Conservation (phyloP, 2,797 vertebrate species). For the Phrynocephalus vlangalii region DNA sequence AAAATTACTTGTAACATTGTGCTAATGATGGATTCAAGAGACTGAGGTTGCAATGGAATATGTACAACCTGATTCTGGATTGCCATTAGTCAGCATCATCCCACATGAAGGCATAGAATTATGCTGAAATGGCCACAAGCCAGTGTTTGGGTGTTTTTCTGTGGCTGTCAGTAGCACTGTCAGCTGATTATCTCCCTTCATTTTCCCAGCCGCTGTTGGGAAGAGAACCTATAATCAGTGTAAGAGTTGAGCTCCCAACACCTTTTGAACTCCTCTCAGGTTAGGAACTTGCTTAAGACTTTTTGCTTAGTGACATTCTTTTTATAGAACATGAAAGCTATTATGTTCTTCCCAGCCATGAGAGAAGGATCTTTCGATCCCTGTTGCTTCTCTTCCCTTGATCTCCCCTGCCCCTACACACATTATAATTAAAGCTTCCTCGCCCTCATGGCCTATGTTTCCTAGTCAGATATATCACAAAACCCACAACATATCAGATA, state of each 20-base stretch:
- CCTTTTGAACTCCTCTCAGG: not conserved
- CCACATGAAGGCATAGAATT: not conserved
- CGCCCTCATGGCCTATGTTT: not conserved
- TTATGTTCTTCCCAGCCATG: not conserved
- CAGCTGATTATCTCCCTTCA: slow-evolving; percentile 2
- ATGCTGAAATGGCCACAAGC: not conserved
- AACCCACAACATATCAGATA: not conserved
- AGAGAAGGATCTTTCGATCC: not conserved
- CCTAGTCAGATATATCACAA: not conserved
- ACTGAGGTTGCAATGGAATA: rapidly evolving
- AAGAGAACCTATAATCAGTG: not conserved
- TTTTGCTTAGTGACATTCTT: not conserved
- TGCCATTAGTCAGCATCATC: slow-evolving; percentile 32
- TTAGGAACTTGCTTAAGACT: not conserved
- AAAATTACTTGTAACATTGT: slow-evolving; percentile 26
- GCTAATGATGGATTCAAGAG: slow-evolving; percentile 25
- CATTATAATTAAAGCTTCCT: not conserved
- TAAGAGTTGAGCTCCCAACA: slow-evolving; percentile 5
- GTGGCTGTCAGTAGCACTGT: not conserved
- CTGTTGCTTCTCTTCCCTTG: not conserved
- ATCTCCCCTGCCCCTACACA: not conserved
- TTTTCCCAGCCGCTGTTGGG: not conserved
- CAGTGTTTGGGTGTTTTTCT: not conserved
- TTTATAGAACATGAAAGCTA: not conserved
- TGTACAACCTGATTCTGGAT: slow-evolving; percentile 10